These are phyloP conservation scores for Agrilus planipennis DNA, from an alignment of 1,140 invertebrate species.

Conservation along the genomic window DNA sequence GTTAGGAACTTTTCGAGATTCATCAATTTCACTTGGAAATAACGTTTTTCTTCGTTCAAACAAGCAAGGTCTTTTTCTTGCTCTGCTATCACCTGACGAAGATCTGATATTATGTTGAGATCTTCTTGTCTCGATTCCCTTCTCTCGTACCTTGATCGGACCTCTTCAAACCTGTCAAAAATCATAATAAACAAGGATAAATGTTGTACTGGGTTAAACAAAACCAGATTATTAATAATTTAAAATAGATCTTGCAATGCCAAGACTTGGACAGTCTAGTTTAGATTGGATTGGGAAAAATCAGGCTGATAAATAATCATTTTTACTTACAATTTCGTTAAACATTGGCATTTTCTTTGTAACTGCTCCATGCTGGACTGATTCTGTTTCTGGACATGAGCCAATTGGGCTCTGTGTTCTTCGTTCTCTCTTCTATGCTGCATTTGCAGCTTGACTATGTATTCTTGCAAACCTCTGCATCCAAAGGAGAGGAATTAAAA, in stretches of 20 bases:
- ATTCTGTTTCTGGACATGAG: constrained; percentile 26
- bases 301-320: too few species aligned
- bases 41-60: constrained; percentile 40
- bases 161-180: constrained; percentile 39
- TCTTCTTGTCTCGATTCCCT: constrained; percentile 41
- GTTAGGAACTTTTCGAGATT: constrained; percentile 24
- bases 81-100: constrained; percentile 39
- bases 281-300: too few species aligned
- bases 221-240: too few species aligned
- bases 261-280: too few species aligned
- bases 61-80: constrained; percentile 42
- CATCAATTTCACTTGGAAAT: constrained; percentile 32
- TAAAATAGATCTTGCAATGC: too few species aligned
- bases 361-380: constrained; percentile 39
- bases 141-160: constrained; percentile 39
- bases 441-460: constrained; percentile 24
- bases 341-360: constrained; percentile 38
- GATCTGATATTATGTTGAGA: constrained; percentile 38
- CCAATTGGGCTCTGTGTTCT: constrained; percentile 20
- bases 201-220: too few species aligned
- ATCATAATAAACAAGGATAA: too few species aligned
- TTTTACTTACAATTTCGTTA: constrained; percentile 41
- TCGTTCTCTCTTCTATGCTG: constrained; percentile 25
- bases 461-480: constrained; percentile 26
- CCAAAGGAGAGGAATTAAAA: constrained; percentile 13